Percentiles rank a stretch among this genome's conserved stretches.
These are phyloP conservation scores for Sitophilus oryzae DNA, from an alignment of 1,140 invertebrate species.

Conservation along the genomic window DNA sequence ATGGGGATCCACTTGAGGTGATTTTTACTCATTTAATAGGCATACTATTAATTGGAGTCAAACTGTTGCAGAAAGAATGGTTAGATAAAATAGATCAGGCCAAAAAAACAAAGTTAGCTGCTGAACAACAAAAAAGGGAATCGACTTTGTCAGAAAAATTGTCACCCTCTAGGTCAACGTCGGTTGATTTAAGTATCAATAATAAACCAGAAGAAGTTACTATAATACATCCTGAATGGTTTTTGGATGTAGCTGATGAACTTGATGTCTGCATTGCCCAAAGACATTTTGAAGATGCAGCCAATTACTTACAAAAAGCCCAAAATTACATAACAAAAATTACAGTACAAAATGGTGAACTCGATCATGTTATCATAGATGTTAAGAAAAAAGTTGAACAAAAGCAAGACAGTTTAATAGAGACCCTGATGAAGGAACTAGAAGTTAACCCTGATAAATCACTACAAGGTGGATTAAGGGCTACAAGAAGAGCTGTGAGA, in stretches of 20 bases:
- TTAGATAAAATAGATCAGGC: conserved; percentile 87
- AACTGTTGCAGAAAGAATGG: conserved; percentile 89
- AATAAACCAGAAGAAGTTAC: conserved; percentile 13
- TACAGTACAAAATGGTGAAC: conserved; percentile 43
- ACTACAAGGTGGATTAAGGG: conserved; percentile 85
- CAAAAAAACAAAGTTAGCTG: conserved; percentile 74
- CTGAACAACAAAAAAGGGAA: conserved; percentile 57
- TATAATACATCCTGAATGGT: conserved; percentile 71
- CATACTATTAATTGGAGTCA: no score
- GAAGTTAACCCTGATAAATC: conserved; percentile 83
- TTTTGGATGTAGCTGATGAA: conserved; percentile 88
- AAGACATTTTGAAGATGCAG: conserved; percentile 92
- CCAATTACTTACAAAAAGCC: conserved; percentile 74
- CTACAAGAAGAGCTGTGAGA: conserved; percentile 76
- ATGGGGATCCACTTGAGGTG: no score
- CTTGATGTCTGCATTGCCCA: conserved; percentile 96
- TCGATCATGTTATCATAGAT: conserved; percentile 41
- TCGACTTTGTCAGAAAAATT: conserved; percentile 41
- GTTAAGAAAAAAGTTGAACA: conserved; percentile 54
- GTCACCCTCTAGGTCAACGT: conserved; percentile 44
- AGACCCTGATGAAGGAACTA: conserved; percentile 82
- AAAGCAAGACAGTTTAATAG: conserved; percentile 70
- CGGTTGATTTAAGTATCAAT: conserved; percentile 45
- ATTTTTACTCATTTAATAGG: no score
- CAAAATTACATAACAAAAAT: conserved; percentile 51